phyloP scores from a whole-genome alignment of 2,888 invertebrate genomes.

The Cryptosula pallasiana region DNA sequence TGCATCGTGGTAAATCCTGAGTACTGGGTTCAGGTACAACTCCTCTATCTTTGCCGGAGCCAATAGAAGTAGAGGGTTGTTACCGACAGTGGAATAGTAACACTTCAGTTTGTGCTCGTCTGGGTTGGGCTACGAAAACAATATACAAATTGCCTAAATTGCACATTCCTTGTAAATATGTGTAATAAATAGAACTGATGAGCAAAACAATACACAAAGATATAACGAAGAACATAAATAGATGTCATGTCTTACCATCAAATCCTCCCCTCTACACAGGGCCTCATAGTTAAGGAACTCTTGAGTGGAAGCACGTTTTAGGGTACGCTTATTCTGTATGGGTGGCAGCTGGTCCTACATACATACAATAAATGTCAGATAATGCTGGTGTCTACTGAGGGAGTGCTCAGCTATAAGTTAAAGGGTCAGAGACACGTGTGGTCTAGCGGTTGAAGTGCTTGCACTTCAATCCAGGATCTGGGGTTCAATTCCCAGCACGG shows the following conservation, averaged over 20 bases:
- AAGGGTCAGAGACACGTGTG: too few relatives aligned
- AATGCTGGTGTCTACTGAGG: too few relatives aligned
- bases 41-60: constrained; percentile 69
- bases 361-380: too few relatives aligned
- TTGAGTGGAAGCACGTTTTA: constrained; percentile 32
- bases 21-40: constrained; percentile 69
- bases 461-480: too few relatives aligned
- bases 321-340: constrained; percentile 30
- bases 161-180: too few relatives aligned
- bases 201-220: too few relatives aligned
- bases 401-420: too few relatives aligned
- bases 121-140: constrained; percentile 39
- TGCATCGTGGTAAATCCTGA: constrained; percentile 82
- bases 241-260: neutral
- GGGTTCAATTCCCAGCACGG: too few relatives aligned
- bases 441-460: too few relatives aligned
- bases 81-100: constrained; percentile 36
- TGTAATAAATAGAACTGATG: too few relatives aligned
- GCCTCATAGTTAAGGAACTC: constrained; percentile 58
- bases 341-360: constrained; percentile 1
- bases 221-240: too few relatives aligned
- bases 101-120: constrained; percentile 42
- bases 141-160: too few relatives aligned
- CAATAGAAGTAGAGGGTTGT: constrained; percentile 39
- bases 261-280: constrained; percentile 57